phyloP scores from a whole-genome alignment of 2,888 invertebrate species.

The Steinernema hermaphroditum region DNA sequence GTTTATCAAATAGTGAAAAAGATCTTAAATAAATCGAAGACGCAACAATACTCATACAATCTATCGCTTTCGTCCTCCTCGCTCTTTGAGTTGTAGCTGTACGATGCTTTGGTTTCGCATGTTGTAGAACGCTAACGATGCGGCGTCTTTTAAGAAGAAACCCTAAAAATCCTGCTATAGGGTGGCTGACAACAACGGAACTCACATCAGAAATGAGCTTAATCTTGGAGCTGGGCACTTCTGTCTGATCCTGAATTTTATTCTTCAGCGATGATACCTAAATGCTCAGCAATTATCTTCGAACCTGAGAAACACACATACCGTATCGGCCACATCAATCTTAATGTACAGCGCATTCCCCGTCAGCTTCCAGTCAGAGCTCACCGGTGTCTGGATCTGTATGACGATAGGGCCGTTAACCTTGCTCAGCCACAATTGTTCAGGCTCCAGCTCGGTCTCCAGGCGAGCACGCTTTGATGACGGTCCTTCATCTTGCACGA shows the following conservation, averaged over 20 bases:
- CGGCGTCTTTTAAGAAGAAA: slow-evolving; percentile 95
- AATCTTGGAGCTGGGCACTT: slow-evolving; percentile 94
- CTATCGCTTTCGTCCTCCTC: slow-evolving; percentile 93
- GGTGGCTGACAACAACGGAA: slow-evolving; percentile 23
- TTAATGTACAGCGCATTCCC: slow-evolving; percentile 83
- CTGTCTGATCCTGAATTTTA: slow-evolving; percentile 81
- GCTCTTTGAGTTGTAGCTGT: slow-evolving; percentile 89
- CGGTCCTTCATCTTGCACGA: slow-evolving; percentile 69
- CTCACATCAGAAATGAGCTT: slow-evolving; percentile 86
- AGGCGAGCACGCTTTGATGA: slow-evolving; percentile 84
- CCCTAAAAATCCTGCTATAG: slow-evolving; percentile 74
- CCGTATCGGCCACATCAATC: slow-evolving; percentile 77
- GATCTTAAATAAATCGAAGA: neutral
- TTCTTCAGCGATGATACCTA: slow-evolving; percentile 83
- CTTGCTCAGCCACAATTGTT: slow-evolving; percentile 75
- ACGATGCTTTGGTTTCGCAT: slow-evolving; percentile 81
- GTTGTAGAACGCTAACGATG: slow-evolving; percentile 92
- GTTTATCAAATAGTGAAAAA: neutral
- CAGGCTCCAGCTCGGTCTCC: slow-evolving; percentile 89
- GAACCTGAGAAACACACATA: slow-evolving; percentile 58
- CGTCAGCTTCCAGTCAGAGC: slow-evolving; percentile 90
- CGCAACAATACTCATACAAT: no score
- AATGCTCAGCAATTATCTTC: slow-evolving; percentile 32
- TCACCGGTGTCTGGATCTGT: slow-evolving; percentile 85
- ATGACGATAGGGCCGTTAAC: slow-evolving; percentile 72